These are phyloP conservation scores for Ormia ochracea DNA, from an alignment of 2,888 invertebrate genomes.

Conservation along the genomic window DNA sequence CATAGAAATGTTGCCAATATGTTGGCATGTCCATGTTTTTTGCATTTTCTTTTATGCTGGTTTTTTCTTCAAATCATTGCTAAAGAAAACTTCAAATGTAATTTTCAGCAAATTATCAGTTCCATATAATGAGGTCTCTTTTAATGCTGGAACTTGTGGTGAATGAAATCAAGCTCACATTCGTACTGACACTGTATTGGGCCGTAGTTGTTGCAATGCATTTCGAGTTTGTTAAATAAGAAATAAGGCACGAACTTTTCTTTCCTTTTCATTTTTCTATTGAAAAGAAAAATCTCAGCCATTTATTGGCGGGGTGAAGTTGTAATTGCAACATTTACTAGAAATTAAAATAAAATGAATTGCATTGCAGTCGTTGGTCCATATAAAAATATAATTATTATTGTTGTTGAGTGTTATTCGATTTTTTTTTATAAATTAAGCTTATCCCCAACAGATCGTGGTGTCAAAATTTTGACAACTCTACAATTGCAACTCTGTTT, in stretches of 20 bases:
- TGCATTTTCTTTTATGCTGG: not conserved
- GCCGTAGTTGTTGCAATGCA: not conserved
- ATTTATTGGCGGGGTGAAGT: constrained; percentile 9
- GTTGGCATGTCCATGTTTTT: constrained; percentile 27
- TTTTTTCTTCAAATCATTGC: constrained; percentile 28
- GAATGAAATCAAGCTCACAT: not conserved
- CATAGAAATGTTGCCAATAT: constrained; percentile 46
- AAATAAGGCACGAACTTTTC: not conserved
- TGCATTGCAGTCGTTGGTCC: not conserved
- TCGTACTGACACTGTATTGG: not conserved
- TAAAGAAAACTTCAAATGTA: constrained; percentile 49
- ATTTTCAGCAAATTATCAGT: constrained; percentile 60
- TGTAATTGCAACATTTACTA: constrained; percentile 22
- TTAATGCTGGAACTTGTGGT: constrained; percentile 20
- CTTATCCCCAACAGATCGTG: no score
- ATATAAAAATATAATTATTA: not conserved
- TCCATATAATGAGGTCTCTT: constrained; percentile 55
- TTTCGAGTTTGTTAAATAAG: not conserved
- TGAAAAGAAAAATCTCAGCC: not conserved
- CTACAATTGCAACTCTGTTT: no score
- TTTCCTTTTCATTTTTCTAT: not conserved
- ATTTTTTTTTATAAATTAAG: constrained; percentile 17
- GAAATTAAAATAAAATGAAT: constrained; percentile 33
- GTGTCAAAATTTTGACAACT: no score
- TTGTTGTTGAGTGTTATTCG: not conserved